Conservation (phyloP, 2,888 invertebrate genomes). For the Autographa pulchrina region DNA sequence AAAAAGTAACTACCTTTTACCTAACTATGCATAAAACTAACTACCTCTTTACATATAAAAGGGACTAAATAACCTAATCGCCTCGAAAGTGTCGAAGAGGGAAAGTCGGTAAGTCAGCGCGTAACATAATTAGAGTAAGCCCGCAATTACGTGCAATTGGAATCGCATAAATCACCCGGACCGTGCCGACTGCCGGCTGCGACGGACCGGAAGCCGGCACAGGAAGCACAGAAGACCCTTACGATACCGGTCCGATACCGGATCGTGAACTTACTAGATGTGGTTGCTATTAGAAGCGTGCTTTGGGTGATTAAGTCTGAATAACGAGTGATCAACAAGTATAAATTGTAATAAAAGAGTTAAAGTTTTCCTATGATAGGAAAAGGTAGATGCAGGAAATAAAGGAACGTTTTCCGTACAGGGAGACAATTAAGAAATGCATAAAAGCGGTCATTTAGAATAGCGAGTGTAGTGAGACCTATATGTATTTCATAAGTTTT, state of each 20-base stretch:
- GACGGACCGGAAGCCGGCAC: constrained; percentile 80
- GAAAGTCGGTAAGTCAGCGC: constrained; percentile 59
- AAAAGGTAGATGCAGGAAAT: too few species aligned
- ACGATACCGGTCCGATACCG: constrained; percentile 12
- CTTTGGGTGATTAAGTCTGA: not conserved
- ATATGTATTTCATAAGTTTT: too few species aligned
- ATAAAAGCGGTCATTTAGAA: too few species aligned
- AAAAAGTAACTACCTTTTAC: not conserved
- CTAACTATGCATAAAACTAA: too few species aligned
- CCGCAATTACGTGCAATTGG: constrained; percentile 82
- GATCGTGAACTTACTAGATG: constrained; percentile 63
- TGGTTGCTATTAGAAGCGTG: constrained; percentile 32
- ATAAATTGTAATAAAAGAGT: too few species aligned
- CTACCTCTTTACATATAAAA: not conserved
- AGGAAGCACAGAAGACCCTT: constrained; percentile 82
- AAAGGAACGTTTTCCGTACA: too few species aligned
- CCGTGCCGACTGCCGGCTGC: constrained; percentile 77
- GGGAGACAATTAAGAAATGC: too few species aligned
- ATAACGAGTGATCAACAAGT: too few species aligned
- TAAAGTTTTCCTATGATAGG: too few species aligned
- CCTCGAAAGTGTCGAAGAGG: constrained; percentile 31
- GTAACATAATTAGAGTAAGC: constrained; percentile 66
- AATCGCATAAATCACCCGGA: constrained; percentile 84
- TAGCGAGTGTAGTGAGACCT: too few species aligned
- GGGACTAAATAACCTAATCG: constrained; percentile 8